Conservation (phyloP, 2,888 invertebrate genomes). For the Epirrita christyi region DNA sequence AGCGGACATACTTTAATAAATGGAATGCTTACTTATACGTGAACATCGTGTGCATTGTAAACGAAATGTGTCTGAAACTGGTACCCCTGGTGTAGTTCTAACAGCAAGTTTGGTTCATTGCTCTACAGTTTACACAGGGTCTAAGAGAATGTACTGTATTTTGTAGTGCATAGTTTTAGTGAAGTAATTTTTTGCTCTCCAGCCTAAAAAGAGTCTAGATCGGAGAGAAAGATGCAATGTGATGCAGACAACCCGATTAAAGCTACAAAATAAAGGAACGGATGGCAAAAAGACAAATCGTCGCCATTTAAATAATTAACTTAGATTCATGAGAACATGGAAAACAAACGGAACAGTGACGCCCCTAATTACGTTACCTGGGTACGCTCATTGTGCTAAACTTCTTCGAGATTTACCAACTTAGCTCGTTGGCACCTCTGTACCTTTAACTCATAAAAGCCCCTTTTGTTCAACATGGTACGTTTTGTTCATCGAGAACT, state of each 20-base stretch:
- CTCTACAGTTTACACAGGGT: slow-evolving; percentile 12
- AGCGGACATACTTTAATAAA: too few relatives aligned
- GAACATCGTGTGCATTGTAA: slow-evolving; percentile 1
- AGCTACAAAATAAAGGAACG: slow-evolving; percentile 27
- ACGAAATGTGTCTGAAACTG: slow-evolving; percentile 2
- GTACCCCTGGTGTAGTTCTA: slow-evolving; percentile 10
- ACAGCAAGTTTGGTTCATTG: slow-evolving; percentile 11
- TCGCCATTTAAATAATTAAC: slow-evolving; percentile 38
- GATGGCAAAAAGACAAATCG: slow-evolving; percentile 37
- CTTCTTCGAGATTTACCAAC: slow-evolving; percentile 15
- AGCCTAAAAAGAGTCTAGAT: too few relatives aligned
- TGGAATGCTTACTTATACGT: too few relatives aligned
- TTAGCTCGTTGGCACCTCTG: slow-evolving; percentile 11
- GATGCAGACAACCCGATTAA: neutral
- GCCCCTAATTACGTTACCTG: slow-evolving; percentile 17
- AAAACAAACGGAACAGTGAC: slow-evolving; percentile 7
- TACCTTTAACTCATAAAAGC: neutral
- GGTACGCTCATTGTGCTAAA: slow-evolving; percentile 10
- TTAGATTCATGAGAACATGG: slow-evolving; percentile 23
- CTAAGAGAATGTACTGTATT: neutral
- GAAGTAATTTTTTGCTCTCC: too few relatives aligned
- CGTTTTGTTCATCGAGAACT: neutral
- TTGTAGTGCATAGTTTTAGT: neutral
- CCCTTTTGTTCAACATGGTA: neutral
- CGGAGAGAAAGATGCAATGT: too few relatives aligned